These are phyloP conservation scores for Lucilia cuprina DNA, from an alignment of 1,140 invertebrate genomes.

Conservation along the genomic window DNA sequence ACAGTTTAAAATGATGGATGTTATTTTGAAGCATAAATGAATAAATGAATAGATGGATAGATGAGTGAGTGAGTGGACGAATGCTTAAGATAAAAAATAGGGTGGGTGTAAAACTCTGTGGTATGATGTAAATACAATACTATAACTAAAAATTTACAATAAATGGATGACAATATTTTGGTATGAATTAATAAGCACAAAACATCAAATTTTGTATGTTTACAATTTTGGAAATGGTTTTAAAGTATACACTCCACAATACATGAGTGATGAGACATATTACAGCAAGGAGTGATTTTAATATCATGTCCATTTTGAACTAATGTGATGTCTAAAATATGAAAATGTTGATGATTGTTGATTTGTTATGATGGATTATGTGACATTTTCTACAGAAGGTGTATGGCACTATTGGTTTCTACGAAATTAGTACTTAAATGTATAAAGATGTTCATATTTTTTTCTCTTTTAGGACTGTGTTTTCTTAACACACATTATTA, in stretches of 20 bases:
- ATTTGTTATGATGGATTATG: constrained; percentile 5
- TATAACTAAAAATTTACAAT: no score
- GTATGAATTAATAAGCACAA: neutral
- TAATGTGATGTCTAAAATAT: constrained; percentile 27
- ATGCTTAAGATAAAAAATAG: neutral
- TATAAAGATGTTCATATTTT: no score
- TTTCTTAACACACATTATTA: neutral
- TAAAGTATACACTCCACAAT: neutral
- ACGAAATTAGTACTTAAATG: no score
- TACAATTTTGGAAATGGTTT: neutral
- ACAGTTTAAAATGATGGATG: constrained; percentile 32
- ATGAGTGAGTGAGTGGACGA: neutral
- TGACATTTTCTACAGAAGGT: neutral
- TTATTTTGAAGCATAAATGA: neutral
- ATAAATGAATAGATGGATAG: constrained; percentile 22
- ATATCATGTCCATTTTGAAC: constrained; percentile 9
- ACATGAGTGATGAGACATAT: neutral
- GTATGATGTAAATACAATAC: no score
- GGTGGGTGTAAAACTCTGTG: neutral
- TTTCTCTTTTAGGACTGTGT: no score
- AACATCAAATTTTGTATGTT: neutral
- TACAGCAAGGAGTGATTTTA: constrained; percentile 23
- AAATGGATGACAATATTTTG: neutral
- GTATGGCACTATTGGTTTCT: neutral
- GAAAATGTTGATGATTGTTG: constrained; percentile 21